A percentile compares a stretch with the other conserved stretches of the same genome.
phyloP scores from a whole-genome alignment of 2,113 vertebrate genomes.

The Protomyctophum bolini region DNA sequence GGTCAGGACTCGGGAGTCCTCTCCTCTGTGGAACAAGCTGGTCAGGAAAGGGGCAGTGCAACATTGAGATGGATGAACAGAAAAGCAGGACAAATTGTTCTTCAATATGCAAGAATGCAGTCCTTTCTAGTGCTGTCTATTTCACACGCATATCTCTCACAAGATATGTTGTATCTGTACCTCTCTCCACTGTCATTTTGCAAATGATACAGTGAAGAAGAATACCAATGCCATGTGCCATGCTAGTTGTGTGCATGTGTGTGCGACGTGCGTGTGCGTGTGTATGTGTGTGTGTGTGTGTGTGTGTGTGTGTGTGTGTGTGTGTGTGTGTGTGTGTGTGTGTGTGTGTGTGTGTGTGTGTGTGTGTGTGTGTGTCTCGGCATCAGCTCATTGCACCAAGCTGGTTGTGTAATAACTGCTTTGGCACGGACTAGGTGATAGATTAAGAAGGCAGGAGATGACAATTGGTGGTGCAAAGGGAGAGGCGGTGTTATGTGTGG shows the following conservation, averaged over 20 bases:
- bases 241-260: no score
- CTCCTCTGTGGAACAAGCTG: no score
- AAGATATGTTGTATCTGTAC: background rate
- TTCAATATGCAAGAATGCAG: background rate
- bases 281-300: no score
- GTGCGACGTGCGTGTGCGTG: background rate
- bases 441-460: background rate
- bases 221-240: background rate
- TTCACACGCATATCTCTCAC: background rate
- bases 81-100: background rate
- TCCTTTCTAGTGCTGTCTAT: background rate
- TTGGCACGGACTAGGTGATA: constrained; percentile 13
- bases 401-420: background rate
- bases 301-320: no score
- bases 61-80: background rate
- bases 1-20: no score
- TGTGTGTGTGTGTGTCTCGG: constrained; percentile 5
- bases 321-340: no score
- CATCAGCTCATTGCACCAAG: constrained; percentile 15
- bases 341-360: constrained; percentile 12
- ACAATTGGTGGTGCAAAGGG: background rate
- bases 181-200: background rate
- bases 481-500: background rate
- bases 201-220: background rate
- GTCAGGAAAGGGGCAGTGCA: no score